A percentile compares a stretch with the other conserved stretches of the same genome.
These are phyloP conservation scores for Ochropacha duplaris DNA, from an alignment of 2,888 invertebrate species.

Conservation along the genomic window DNA sequence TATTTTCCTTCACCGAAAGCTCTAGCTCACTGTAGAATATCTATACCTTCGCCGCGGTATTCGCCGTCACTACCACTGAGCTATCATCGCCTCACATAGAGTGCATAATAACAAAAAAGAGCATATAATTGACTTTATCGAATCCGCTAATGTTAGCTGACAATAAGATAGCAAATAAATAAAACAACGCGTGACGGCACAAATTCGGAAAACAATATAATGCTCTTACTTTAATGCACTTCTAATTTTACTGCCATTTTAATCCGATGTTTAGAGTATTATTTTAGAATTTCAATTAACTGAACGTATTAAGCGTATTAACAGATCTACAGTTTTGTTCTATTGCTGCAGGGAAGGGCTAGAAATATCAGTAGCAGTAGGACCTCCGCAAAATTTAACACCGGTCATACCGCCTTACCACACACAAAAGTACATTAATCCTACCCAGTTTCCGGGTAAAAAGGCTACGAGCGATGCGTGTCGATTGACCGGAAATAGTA, in stretches of 20 bases:
- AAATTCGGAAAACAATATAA: conserved; percentile 45
- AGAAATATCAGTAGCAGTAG: not conserved
- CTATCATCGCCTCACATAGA: too few relatives aligned
- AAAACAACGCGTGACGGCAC: conserved; percentile 9
- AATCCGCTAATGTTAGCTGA: conserved; percentile 5
- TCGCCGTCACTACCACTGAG: too few relatives aligned
- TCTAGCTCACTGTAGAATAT: too few relatives aligned
- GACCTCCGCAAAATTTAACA: not conserved
- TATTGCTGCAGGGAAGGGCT: too few relatives aligned
- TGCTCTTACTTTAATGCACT: conserved; percentile 51
- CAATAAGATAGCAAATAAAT: not conserved
- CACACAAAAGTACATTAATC: conserved; percentile 10
- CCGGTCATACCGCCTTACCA: not conserved
- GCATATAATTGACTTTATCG: not conserved
- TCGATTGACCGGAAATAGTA: conserved; percentile 76
- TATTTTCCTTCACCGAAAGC: too few relatives aligned
- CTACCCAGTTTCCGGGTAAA: conserved; percentile 39
- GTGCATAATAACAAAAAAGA: too few relatives aligned
- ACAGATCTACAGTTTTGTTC: too few relatives aligned
- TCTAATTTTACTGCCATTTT: conserved; percentile 21
- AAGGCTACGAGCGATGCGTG: conserved; percentile 59
- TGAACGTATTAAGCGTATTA: too few relatives aligned
- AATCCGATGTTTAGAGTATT: conserved; percentile 36
- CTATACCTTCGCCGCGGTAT: too few relatives aligned
- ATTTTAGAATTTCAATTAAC: too few relatives aligned